Conservation (phyloP, 2,888 invertebrate genomes). For the Tenthredo amoena region DNA sequence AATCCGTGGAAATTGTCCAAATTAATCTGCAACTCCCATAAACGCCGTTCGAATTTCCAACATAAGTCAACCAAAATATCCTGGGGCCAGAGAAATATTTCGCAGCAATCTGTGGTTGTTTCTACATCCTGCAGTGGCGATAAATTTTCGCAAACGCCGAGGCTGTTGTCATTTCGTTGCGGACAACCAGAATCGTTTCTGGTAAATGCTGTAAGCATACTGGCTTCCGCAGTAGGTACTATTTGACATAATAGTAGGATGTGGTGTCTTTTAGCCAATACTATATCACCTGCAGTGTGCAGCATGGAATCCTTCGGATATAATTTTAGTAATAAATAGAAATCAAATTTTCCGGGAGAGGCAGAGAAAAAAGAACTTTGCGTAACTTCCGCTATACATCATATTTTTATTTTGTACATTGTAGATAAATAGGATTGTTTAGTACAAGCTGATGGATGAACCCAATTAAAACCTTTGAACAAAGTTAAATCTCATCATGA, state of each 20-base stretch:
- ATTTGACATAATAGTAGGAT: background rate
- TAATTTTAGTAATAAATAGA: background rate
- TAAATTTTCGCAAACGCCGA: background rate
- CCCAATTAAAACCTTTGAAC: background rate
- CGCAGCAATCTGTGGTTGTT: background rate
- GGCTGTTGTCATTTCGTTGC: constrained; percentile 2
- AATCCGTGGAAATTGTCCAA: background rate
- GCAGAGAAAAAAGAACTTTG: background rate
- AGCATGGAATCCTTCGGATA: background rate
- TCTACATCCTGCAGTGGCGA: background rate
- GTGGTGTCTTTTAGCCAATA: background rate
- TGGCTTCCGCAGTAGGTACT: background rate
- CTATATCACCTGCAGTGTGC: background rate
- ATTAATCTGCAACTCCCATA: background rate
- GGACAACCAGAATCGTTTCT: background rate
- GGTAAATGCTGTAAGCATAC: constrained; percentile 2
- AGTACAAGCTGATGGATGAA: background rate
- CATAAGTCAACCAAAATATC: background rate
- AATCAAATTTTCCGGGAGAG: background rate
- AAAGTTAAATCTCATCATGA: background rate
- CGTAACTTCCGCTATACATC: background rate
- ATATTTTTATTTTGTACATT: background rate
- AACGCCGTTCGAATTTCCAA: background rate
- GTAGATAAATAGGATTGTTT: background rate
- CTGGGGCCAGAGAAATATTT: background rate